phyloP scores from a whole-genome alignment of 2,888 invertebrate genomes.

The Andrena bicolor region DNA sequence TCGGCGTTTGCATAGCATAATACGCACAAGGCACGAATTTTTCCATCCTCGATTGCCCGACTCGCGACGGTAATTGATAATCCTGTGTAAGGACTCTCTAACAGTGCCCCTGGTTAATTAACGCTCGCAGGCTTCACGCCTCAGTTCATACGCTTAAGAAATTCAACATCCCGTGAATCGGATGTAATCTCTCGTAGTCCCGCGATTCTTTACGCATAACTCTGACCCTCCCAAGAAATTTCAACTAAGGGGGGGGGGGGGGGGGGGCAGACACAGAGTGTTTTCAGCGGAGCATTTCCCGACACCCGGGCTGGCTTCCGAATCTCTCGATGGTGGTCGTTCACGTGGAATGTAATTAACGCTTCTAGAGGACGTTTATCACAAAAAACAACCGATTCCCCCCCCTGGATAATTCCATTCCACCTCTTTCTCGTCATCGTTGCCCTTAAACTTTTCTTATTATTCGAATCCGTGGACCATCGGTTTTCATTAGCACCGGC shows the following conservation, averaged over 20 bases:
- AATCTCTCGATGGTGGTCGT: slow-evolving; percentile 75
- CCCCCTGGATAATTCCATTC: slow-evolving; percentile 28
- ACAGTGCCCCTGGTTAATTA: slow-evolving; percentile 66
- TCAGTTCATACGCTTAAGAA: slow-evolving; percentile 42
- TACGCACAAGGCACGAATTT: slow-evolving; percentile 51
- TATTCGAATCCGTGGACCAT: slow-evolving; percentile 49
- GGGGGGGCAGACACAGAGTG: slow-evolving; percentile 44
- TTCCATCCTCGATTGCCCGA: slow-evolving; percentile 55
- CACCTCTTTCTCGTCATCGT: slow-evolving; percentile 48
- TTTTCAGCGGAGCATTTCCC: slow-evolving; percentile 50
- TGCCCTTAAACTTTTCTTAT: slow-evolving; percentile 69
- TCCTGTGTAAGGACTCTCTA: slow-evolving; percentile 55
- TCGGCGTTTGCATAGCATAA: slow-evolving; percentile 41
- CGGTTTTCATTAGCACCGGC: slow-evolving; percentile 46
- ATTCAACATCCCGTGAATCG: slow-evolving; percentile 48
- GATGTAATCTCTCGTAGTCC: slow-evolving; percentile 46
- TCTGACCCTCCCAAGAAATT: slow-evolving; percentile 64
- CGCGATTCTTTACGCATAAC: slow-evolving; percentile 60
- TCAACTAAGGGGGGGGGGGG: slow-evolving; percentile 24
- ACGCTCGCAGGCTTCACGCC: slow-evolving; percentile 46
- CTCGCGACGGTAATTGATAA: slow-evolving; percentile 64
- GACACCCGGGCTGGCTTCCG: slow-evolving; percentile 58
- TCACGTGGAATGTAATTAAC: slow-evolving; percentile 82
- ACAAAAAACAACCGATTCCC: slow-evolving; percentile 62
- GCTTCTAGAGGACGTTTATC: slow-evolving; percentile 63